Evolutionary conservation across 2,888 invertebrate genomes (phyloP).

Genomic region (Brachyopa scutellaris): DNA sequence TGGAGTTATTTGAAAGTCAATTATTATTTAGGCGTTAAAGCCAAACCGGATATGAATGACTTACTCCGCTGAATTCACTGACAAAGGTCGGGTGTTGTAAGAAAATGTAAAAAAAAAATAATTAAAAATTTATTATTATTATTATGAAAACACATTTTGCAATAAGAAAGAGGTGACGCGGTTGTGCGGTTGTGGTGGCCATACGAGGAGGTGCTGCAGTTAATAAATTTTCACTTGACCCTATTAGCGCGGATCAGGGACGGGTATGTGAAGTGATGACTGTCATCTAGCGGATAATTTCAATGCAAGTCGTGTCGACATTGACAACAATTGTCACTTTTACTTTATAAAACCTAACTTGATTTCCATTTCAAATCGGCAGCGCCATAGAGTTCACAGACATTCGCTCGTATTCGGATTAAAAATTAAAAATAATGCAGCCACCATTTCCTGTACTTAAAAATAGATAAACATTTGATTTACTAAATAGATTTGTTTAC

Average conservation of each 20-base stretch:
- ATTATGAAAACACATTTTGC: conserved; percentile 31
- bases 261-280: not conserved
- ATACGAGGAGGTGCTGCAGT: conserved; percentile 31
- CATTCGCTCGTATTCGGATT: conserved; percentile 21
- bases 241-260: conserved; percentile 26
- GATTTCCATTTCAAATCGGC: conserved; percentile 19
- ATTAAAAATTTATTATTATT: not conserved
- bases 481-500: conserved; percentile 56
- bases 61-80: conserved; percentile 51
- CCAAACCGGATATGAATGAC: conserved; percentile 63
- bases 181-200: not conserved
- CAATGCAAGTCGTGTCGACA: conserved; percentile 20
- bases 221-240: conserved; percentile 60
- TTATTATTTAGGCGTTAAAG: conserved; percentile 47
- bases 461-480: conserved; percentile 69
- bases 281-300: conserved; percentile 8
- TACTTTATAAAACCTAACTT: not conserved
- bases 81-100: conserved; percentile 58
- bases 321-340: conserved; percentile 29
- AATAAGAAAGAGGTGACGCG: too few relatives aligned
- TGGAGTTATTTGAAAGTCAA: conserved; percentile 35
- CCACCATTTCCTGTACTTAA: conserved; percentile 63
- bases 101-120: conserved; percentile 12
- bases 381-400: conserved; percentile 47
- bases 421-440: conserved; percentile 39